These are phyloP conservation scores for Diadema setosum DNA, from an alignment of 35 echinoderm and acorn worm genomes.

Conservation along the genomic window DNA sequence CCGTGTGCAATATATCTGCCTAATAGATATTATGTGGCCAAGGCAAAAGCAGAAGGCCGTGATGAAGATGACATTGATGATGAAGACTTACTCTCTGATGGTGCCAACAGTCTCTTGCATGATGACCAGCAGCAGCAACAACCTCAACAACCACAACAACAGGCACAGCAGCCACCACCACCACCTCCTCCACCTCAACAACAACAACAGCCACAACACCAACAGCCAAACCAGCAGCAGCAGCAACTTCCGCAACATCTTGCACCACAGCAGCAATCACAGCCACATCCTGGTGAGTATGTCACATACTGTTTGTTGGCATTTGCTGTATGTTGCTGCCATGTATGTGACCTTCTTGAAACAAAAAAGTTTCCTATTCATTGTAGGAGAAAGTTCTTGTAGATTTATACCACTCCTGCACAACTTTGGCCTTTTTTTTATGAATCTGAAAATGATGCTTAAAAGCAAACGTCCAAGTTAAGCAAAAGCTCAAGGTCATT, in stretches of 20 bases:
- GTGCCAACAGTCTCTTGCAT: conserved; percentile 16
- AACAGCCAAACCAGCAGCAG: not conserved
- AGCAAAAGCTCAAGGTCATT: too few relatives aligned
- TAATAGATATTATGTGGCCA: conserved; percentile 96
- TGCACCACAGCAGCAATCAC: not conserved
- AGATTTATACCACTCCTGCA: too few relatives aligned
- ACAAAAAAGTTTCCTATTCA: too few relatives aligned
- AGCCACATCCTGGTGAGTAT: conserved; percentile 23
- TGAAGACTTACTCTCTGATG: not conserved
- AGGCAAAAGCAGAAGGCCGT: conserved; percentile 54
- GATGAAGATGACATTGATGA: conserved; percentile 51
- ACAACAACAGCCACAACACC: not conserved
- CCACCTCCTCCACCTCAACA: not conserved
- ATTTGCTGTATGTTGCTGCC: too few relatives aligned
- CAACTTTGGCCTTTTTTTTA: too few relatives aligned
- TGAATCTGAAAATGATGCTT: too few relatives aligned
- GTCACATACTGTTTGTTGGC: too few relatives aligned
- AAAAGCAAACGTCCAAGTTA: too few relatives aligned
- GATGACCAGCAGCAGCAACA: conserved; percentile 11
- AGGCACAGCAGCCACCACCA: not conserved
- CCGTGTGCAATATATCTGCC: too few relatives aligned
- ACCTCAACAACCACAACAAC: not conserved
- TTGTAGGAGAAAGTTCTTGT: too few relatives aligned
- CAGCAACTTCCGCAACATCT: not conserved
- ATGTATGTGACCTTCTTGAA: too few relatives aligned